A percentile compares a stretch with the other conserved stretches of the same genome.
These are phyloP conservation scores for Cassiopea andromeda DNA, from an alignment of 30 jellyfish, hydroid and myxozoan genomes.

Conservation along the genomic window DNA sequence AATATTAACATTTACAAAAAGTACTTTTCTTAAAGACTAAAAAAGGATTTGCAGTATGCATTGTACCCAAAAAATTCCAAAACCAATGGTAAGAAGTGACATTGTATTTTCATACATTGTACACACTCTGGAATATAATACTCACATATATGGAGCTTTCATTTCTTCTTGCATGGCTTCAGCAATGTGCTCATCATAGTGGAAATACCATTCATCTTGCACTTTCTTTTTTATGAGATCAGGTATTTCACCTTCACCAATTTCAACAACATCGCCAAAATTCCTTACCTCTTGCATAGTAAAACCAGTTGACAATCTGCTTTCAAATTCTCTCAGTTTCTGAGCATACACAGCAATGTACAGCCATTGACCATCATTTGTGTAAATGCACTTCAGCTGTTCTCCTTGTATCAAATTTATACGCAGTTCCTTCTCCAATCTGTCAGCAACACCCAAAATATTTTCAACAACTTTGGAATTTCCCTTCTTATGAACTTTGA, in stretches of 20 bases:
- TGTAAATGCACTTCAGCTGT: conserved; percentile 10
- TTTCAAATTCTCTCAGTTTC: background rate
- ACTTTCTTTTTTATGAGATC: background rate
- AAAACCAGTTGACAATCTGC: background rate
- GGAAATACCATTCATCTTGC: conserved; percentile 51
- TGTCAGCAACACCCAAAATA: conserved; percentile 29
- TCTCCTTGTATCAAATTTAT: conserved; percentile 21
- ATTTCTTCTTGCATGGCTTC: background rate
- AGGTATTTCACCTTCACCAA: conserved; percentile 46
- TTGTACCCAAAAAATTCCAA: too few relatives aligned
- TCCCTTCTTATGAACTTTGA: conserved; percentile 38
- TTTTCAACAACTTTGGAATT: conserved; percentile 36
- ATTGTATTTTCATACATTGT: too few relatives aligned
- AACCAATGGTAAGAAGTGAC: too few relatives aligned
- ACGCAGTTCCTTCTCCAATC: conserved; percentile 30
- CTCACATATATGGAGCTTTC: background rate
- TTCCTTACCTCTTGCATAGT: background rate
- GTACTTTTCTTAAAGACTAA: too few relatives aligned
- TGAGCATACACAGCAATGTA: conserved; percentile 27
- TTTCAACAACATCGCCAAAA: conserved; percentile 16
- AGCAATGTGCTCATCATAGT: conserved; percentile 16
- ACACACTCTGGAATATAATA: background rate
- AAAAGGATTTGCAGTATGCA: too few relatives aligned
- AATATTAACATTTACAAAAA: too few relatives aligned
- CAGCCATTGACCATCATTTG: conserved; percentile 36